phyloP scores from a whole-genome alignment of 2,113 vertebrate species.

The Crocuta crocuta region DNA sequence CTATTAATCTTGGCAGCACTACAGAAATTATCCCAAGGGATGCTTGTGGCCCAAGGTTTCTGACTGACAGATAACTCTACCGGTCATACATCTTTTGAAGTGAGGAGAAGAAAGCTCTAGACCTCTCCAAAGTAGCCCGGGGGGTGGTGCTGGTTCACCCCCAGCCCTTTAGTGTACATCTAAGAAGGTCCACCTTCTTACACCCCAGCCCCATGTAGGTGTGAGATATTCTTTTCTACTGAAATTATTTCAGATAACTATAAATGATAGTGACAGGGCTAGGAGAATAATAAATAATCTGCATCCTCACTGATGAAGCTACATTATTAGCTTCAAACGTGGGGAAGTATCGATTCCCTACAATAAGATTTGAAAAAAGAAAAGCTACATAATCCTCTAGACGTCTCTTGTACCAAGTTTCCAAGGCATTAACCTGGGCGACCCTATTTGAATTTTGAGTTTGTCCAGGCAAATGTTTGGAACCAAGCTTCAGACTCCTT shows the following conservation, averaged over 20 bases:
- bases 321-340: not conserved
- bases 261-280: not conserved
- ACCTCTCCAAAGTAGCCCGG: not conserved
- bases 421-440: not conserved
- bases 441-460: not conserved
- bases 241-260: not conserved
- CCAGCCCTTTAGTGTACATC: not conserved
- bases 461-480: not conserved
- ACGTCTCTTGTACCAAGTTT: not conserved
- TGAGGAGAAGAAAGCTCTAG: no score
- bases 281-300: not conserved
- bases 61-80: not conserved
- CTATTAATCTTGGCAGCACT: not conserved
- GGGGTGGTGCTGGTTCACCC: accelerated
- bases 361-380: not conserved
- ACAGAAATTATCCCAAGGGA: not conserved
- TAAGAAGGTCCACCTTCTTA: not conserved
- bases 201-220: not conserved
- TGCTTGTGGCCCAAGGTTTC: not conserved
- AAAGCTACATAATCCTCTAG: not conserved
- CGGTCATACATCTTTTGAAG: accelerated
- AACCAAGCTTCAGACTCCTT: not conserved
- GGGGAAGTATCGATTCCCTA: not conserved
- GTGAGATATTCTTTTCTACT: not conserved
- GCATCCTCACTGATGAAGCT: not conserved